Evolutionary conservation across 2,113 vertebrate species (phyloP), one percentile per base, ranked within the genome.

Genomic region (Zosterops lateralis): DNA sequence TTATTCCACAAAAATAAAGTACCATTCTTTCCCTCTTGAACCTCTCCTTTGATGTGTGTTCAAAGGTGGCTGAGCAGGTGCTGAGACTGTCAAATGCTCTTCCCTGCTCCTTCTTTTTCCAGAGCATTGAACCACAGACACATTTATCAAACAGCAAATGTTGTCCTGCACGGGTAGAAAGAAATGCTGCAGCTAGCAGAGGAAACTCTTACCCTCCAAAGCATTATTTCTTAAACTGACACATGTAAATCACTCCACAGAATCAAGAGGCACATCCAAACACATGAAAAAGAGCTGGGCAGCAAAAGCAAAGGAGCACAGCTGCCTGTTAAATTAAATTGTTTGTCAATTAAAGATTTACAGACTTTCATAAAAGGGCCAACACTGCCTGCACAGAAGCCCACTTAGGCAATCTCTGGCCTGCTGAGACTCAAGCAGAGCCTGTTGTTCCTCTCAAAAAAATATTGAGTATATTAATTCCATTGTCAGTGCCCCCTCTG

Each of bases 51-150:
- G 88, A 94, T 95, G 94, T 66, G 44, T 95, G 47, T 95, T 89
- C 90, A 97, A 93, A 97, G 94, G 61, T 77, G 80, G 45, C 57
- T 87, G 94, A 96, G 67, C 66, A 93, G 95, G 71, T 61, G 67
- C 29, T 40, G 31, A 87, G 65, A 94, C 60, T 40, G 56, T 68
- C 67, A 95, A 97, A 85, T 67, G 62, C 26, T 83, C 53, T 88
- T 60, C 61, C 70, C 32, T 78, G 29, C 31, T 85, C 68, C 78
- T 66, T 79, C 89, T 91, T 75, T 61, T 73, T 15, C 45, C 29
- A 70, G 34, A 25, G 45, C 34, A 80, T 4, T n/a, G 84, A 54
- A 50, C n/a, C 32, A 10, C 31, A 74, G 53, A 73, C 60, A 34
- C 26, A 32, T 65, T 47, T 42, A 64, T n/a, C 57, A 83, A 66